phyloP scores from a whole-genome alignment of 2,113 vertebrate genomes.

The Pantherophis guttatus region DNA sequence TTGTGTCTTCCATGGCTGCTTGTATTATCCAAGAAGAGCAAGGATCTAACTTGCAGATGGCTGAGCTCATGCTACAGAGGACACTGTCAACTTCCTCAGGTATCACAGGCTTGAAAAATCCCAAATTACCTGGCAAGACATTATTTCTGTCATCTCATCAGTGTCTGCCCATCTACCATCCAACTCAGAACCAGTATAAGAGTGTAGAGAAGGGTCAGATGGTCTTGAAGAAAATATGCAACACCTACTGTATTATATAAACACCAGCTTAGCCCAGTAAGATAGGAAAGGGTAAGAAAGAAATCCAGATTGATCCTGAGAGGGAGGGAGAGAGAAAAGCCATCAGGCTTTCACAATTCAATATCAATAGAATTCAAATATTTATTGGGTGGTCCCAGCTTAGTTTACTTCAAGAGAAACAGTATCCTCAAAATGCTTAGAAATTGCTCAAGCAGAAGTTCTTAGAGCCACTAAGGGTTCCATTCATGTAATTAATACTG shows the following conservation, averaged over 20 bases:
- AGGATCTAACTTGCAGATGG: neutral
- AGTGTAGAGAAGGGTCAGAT: neutral
- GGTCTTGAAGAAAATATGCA: neutral
- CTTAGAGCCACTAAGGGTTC: neutral
- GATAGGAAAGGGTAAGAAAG: neutral
- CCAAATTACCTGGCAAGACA: neutral
- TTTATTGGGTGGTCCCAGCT: neutral
- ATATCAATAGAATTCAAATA: neutral
- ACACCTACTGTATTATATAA: neutral
- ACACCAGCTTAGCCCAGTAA: neutral
- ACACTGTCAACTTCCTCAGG: neutral
- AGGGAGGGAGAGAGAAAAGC: neutral
- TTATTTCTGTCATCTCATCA: neutral
- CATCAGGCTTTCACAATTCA: neutral
- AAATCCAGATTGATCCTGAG: neutral
- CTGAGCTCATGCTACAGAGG: neutral
- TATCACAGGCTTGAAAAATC: neutral
- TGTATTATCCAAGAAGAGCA: neutral
- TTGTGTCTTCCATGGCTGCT: neutral
- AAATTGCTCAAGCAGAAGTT: neutral
- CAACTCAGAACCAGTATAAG: neutral
- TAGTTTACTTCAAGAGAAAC: neutral
- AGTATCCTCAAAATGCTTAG: neutral
- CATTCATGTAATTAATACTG: neutral
- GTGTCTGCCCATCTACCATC: neutral